Conservation (phyloP, 2,888 invertebrate genomes). For the Argyresthia goedartella region DNA sequence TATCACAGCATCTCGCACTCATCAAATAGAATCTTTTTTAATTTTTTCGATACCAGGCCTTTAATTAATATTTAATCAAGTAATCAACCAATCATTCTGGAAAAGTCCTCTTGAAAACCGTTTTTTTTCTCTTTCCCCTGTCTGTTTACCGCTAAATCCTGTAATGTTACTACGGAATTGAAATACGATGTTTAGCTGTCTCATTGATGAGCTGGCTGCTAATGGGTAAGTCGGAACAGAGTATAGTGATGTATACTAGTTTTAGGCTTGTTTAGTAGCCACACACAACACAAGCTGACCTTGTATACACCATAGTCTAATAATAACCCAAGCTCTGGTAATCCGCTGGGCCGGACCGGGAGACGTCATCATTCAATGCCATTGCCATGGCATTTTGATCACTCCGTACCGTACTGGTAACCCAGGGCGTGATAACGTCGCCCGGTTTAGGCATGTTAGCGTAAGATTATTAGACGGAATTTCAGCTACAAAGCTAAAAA, state of each 20-base stretch:
- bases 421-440: too few species aligned
- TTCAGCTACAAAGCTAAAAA: too few species aligned
- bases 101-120: conserved; percentile 38
- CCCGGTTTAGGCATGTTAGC: too few species aligned
- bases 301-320: background rate
- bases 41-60: conserved; percentile 38
- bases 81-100: conserved; percentile 21
- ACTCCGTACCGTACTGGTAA: too few species aligned
- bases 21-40: background rate
- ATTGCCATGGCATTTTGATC: too few species aligned
- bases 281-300: background rate
- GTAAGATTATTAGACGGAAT: too few species aligned
- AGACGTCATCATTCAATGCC: too few species aligned
- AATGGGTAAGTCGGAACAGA: conserved; percentile 77
- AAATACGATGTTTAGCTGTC: conserved; percentile 76
- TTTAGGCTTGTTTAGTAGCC: background rate
- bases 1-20: background rate
- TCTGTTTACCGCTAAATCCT: conserved; percentile 58
- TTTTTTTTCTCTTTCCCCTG: conserved; percentile 59
- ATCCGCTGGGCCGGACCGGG: too few species aligned
- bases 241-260: background rate
- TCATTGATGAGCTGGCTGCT: conserved; percentile 86
- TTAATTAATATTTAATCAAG: conserved; percentile 20
- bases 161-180: conserved; percentile 36
- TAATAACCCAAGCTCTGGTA: too few species aligned